phyloP scores from a whole-genome alignment of 2,113 vertebrate genomes.

The Stegastes partitus region DNA sequence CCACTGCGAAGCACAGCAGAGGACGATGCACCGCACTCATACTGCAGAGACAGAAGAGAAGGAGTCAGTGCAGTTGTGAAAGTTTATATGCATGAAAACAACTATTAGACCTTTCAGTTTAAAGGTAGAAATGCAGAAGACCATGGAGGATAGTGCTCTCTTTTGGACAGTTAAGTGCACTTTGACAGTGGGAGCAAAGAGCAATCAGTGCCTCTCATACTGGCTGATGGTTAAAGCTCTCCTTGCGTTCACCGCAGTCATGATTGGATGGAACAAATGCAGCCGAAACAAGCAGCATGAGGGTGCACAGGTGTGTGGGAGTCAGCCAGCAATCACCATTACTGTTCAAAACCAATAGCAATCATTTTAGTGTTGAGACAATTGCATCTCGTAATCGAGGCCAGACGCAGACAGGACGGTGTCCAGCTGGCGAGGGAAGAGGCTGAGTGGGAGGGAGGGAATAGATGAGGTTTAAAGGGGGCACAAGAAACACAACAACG shows the following conservation, averaged over 20 bases:
- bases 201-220: slow-evolving; percentile 58
- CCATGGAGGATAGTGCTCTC: slow-evolving; percentile 4
- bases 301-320: slow-evolving; percentile 79
- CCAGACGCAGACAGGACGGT: slow-evolving; percentile 61
- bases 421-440: slow-evolving; percentile 74
- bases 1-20: slow-evolving; percentile 29
- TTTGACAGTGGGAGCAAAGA: slow-evolving; percentile 45
- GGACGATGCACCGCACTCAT: slow-evolving; percentile 44
- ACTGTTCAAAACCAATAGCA: slow-evolving; percentile 72
- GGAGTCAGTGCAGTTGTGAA: slow-evolving; percentile 15
- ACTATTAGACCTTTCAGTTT: slow-evolving; percentile 19
- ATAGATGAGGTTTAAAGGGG: slow-evolving; percentile 21
- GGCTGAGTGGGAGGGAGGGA: slow-evolving; percentile 37
- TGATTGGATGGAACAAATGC: slow-evolving; percentile 75
- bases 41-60: slow-evolving; percentile 67
- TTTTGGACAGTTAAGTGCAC: slow-evolving; percentile 39
- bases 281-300: slow-evolving; percentile 63
- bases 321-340: slow-evolving; percentile 79
- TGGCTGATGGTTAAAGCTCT: slow-evolving; percentile 47
- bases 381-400: slow-evolving; percentile 69
- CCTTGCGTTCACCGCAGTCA: slow-evolving; percentile 29
- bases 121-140: neutral
- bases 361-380: slow-evolving; percentile 80
- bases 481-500: slow-evolving; percentile 22
- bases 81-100: neutral